Evolutionary conservation across 2,113 vertebrate genomes (phyloP).

Genomic region (Leptodactylus fuscus): DNA sequence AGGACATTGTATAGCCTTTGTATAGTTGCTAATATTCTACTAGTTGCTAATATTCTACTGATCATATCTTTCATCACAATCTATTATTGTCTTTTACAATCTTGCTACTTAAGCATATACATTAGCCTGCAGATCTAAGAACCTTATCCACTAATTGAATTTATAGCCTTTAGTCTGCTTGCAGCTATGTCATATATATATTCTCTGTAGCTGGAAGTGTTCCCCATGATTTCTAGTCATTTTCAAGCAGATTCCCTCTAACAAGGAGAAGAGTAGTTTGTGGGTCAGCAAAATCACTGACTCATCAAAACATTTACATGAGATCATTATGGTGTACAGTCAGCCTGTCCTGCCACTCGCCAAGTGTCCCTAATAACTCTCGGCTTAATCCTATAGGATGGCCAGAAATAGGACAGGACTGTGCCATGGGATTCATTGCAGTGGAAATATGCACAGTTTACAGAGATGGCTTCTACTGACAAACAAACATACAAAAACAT

Average conservation of each 20-base stretch:
- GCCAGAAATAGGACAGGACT: conserved; percentile 47
- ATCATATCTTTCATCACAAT: background rate
- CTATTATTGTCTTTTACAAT: background rate
- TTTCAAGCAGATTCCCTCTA: conserved; percentile 21
- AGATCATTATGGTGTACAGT: conserved; percentile 53
- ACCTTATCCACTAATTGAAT: conserved; percentile 5
- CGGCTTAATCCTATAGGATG: conserved; percentile 48
- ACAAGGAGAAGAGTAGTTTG: conserved; percentile 38
- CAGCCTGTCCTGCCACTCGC: conserved; percentile 37
- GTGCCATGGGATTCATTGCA: conserved; percentile 44
- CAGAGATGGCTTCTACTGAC: background rate
- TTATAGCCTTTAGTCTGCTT: conserved; percentile 4
- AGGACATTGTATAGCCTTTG: background rate
- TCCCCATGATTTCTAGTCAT: background rate
- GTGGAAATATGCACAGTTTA: conserved; percentile 23
- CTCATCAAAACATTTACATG: conserved; percentile 53
- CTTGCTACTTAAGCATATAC: background rate
- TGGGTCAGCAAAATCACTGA: conserved; percentile 46
- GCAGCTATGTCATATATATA: background rate
- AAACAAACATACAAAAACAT: conserved; percentile 16
- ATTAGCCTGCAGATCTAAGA: background rate
- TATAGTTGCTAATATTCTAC: background rate
- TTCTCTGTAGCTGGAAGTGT: conserved; percentile 19
- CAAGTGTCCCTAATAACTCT: conserved; percentile 49
- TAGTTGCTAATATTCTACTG: background rate